Evolutionary conservation across 2,797 vertebrate genomes (phyloP).

Genomic region (Spea hammondii): DNA sequence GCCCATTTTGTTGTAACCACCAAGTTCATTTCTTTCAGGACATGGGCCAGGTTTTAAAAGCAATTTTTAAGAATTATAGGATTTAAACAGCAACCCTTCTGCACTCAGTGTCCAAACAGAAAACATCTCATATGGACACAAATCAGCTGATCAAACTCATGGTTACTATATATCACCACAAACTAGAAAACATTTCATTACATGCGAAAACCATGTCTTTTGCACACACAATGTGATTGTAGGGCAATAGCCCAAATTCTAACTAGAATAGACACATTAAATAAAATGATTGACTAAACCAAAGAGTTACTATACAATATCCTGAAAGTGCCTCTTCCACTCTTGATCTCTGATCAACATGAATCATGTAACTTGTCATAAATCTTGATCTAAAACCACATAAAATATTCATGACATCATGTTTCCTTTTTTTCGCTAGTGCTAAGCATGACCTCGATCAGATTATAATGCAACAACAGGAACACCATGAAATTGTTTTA

Average conservation of each 20-base stretch:
- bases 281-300: neutral
- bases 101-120: constrained; percentile 11
- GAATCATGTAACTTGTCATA: neutral
- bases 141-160: constrained; percentile 1
- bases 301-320: neutral
- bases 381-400: neutral
- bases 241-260: neutral
- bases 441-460: neutral
- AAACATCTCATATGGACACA: neutral
- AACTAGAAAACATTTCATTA: neutral
- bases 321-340: neutral
- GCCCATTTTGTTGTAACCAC: constrained; percentile 27
- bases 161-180: neutral
- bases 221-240: neutral
- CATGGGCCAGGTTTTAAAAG: constrained; percentile 27
- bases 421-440: neutral
- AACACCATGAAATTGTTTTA: too few species aligned
- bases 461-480: neutral
- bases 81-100: constrained; percentile 20
- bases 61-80: constrained; percentile 17
- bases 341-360: neutral
- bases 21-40: constrained; percentile 25
- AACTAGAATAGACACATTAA: neutral
- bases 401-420: constrained; percentile 1
- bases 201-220: neutral